Base-by-base conservation (phyloP, 2,113 vertebrate species). In the Urocolius indicus region DNA sequence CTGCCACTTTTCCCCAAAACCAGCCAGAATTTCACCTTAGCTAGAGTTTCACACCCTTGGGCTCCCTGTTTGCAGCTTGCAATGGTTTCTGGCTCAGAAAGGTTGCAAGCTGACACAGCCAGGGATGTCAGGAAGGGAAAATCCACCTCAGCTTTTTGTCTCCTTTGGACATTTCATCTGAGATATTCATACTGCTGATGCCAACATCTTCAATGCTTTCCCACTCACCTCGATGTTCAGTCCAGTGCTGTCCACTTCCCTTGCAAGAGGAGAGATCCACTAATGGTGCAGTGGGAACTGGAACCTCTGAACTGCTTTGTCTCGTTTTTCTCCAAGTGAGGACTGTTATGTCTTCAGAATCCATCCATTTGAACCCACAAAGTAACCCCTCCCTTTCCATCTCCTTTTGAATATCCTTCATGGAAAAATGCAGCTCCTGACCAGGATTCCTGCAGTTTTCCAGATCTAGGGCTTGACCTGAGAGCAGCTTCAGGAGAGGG, bases 281-380 rank as follows among this genome's bases (percentile, higher is more conserved):
- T 20, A n/a, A 29, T 0, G 0, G 22, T 41, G 51, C 46, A 6
- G 36, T 43, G 55, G 34, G 68, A 87, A 68, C 2, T 8, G 45
- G 27, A 29, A 78, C 29, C 54, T 59, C 54, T n/a, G 19, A 87
- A 71, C 13, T 30, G 19, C 13, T 46, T 69, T 34, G 19, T 34
- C 21, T 23, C 36, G 15, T 51, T 90, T 76, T 74, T 41, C 72
- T 36, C 19, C 34, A 6, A 46, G 65, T 30, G 49, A 51, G 16
- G 6, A n/a, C 20, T 34, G 49, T 74, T 15, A 6, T 16, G 1
- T 18, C 65, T 45, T 76, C 66, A 38, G 48, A 48, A 11, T 46
- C 32, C 77, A 48, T 11, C 84, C 24, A 41, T 41, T 41, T 41
- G 38, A 41, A 41, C 38, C 12, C 38, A 41, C 38, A 41, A 41